Percentiles rank a stretch among this genome's conserved stretches.
phyloP scores from a whole-genome alignment of 2,888 invertebrate genomes.

The Hirtodrosophila trivittata region DNA sequence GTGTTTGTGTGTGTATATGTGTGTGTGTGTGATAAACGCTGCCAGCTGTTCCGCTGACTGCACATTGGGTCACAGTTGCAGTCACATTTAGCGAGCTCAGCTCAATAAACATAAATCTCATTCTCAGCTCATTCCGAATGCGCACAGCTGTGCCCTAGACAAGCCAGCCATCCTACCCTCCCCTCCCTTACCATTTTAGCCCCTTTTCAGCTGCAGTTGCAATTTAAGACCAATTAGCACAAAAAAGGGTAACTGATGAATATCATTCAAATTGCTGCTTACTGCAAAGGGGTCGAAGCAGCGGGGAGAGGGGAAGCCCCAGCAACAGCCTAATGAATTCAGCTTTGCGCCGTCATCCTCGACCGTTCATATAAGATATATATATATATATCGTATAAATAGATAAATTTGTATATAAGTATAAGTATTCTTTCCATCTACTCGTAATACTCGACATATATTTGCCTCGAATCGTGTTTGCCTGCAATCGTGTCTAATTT shows the following conservation, averaged over 20 bases:
- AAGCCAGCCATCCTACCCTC: conserved; percentile 6
- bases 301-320: not conserved
- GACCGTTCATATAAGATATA: conserved; percentile 22
- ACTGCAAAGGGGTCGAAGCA: not conserved
- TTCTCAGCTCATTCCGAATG: conserved; percentile 31
- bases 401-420: conserved; percentile 12
- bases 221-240: conserved; percentile 71
- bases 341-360: conserved; percentile 30
- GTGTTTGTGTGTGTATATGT: no score
- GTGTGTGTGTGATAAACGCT: conserved; percentile 61
- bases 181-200: not conserved
- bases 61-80: not conserved
- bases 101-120: conserved; percentile 57
- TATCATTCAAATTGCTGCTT: conserved; percentile 42
- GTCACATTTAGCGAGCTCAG: conserved; percentile 22
- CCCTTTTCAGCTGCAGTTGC: conserved; percentile 4
- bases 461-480: conserved; percentile 68
- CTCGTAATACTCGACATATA: conserved; percentile 22
- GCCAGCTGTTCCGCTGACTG: conserved; percentile 60
- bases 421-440: no score
- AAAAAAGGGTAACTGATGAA: conserved; percentile 68
- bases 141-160: conserved; percentile 75
- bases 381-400: conserved; percentile 10
- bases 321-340: conserved; percentile 46
- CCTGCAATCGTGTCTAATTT: conserved; percentile 71